A percentile compares a stretch with the other conserved stretches of the same genome.
These are phyloP conservation scores for Spea bombifrons DNA, from an alignment of 2,113 vertebrate genomes.

Conservation along the genomic window DNA sequence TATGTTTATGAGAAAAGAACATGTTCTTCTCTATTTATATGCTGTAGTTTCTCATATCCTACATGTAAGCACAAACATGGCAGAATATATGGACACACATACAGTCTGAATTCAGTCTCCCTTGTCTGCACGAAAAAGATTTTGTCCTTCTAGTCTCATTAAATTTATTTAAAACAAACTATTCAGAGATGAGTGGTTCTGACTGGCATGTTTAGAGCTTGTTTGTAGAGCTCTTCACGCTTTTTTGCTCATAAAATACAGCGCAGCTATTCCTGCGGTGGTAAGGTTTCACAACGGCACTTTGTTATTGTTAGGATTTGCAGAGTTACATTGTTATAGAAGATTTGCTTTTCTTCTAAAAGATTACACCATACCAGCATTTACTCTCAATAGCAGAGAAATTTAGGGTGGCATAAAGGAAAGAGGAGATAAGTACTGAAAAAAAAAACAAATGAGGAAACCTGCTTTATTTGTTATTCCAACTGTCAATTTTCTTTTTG, in stretches of 20 bases:
- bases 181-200: neutral
- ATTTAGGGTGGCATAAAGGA: too few species aligned
- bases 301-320: neutral
- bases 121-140: conserved; percentile 15
- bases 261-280: neutral
- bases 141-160: conserved; percentile 41
- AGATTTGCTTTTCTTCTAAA: neutral
- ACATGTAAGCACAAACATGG: neutral
- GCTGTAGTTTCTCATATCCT: neutral
- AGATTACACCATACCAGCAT: too few species aligned
- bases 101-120: conserved; percentile 27
- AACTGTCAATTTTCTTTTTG: too few species aligned
- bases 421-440: too few species aligned
- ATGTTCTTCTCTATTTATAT: neutral
- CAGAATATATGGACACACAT: neutral
- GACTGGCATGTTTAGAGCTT: conserved; percentile 35
- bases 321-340: neutral
- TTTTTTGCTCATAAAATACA: conserved; percentile 15
- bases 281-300: neutral
- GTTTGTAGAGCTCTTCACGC: conserved; percentile 37
- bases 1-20: conserved; percentile 6
- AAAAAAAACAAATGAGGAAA: too few species aligned
- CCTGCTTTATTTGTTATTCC: too few species aligned
- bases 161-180: conserved; percentile 27
- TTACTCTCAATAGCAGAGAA: too few species aligned